Evolutionary conservation across 2,113 vertebrate species (phyloP), one percentile per base, ranked within the genome.

Genomic region (Leucoraja erinaceus): DNA sequence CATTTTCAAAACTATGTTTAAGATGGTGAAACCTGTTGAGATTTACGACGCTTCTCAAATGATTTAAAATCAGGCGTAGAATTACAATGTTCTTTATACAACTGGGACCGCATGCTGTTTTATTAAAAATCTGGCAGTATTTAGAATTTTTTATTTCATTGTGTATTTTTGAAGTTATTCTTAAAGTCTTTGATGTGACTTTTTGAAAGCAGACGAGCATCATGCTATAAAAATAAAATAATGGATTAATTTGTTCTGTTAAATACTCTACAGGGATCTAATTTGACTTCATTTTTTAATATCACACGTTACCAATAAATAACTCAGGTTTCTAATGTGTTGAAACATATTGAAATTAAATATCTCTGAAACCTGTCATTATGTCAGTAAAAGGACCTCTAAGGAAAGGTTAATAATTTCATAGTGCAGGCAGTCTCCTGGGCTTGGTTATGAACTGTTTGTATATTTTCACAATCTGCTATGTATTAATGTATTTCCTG

Each of bases 301-400:
- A 16, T 90, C 59, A 63, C 86, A 88, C 16, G 56, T 90, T 90
- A 90, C 59, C n/a, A 90, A 90, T 90, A 90, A 90, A 68, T 90
- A 61, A 90, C 56, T 90, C 61, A 66, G 2, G n/a, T 90, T 90
- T 90, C 86, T 33, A 33, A 5, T 33, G 14, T 68, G 28, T 68
- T 90, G 86, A 90, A 90, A 31, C 86, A 66, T 88, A 66, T 66
- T 90, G 61, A 90, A 90, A 90, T 33, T 33, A 90, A 90, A 90
- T 66, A 88, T 66, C 7, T 33, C 59, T 88, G 86, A 63, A 68
- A 68, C n/a, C 63, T 90, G 28, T 90, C 59, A 88, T 88, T n/a
- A 88, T 54, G 56, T 81, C 47, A 25, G 79, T 83, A 83, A 83
- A 83, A 90, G 68, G 61, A 66, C n/a, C 59, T 14, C 61, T 68